Conservation (phyloP, 35 echinoderm and acorn worm genomes). For the Lytechinus pictus region DNA sequence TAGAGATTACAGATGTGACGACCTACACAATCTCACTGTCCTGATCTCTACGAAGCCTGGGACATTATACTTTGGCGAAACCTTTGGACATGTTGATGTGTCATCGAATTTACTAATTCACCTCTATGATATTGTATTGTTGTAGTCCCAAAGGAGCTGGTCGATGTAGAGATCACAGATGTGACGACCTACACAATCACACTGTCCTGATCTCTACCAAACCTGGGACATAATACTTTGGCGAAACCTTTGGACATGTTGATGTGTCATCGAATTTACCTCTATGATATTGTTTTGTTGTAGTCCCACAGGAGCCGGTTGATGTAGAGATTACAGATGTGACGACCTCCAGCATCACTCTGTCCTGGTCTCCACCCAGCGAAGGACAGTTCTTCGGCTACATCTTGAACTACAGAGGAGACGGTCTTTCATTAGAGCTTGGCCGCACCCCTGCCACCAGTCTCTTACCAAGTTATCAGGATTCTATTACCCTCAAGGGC, state of each 20-base stretch:
- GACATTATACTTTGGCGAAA: too few species aligned
- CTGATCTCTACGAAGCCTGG: too few species aligned
- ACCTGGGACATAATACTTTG: constrained; percentile 53
- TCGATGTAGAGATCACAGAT: not conserved
- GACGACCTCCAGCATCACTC: constrained; percentile 33
- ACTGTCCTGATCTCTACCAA: constrained; percentile 44
- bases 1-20: too few species aligned
- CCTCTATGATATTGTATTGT: not conserved
- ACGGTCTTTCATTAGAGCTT: not conserved
- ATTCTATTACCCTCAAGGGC: constrained; percentile 39
- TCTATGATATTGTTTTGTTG: not conserved
- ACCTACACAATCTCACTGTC: too few species aligned
- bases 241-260: constrained; percentile 30
- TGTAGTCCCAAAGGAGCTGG: constrained; percentile 41
- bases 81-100: too few species aligned
- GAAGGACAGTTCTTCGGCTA: constrained; percentile 62
- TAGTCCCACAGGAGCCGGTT: constrained; percentile 46
- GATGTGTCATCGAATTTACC: not conserved
- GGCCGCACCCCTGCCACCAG: constrained; percentile 53
- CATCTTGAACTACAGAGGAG: constrained; percentile 43
- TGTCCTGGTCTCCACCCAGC: constrained; percentile 52
- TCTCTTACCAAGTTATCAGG: not conserved
- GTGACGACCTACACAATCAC: constrained; percentile 27
- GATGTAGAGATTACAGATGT: not conserved
- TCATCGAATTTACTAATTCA: too few species aligned